Evolutionary conservation across 2,888 invertebrate species (phyloP).

Genomic region (Dicyrtomina minuta): DNA sequence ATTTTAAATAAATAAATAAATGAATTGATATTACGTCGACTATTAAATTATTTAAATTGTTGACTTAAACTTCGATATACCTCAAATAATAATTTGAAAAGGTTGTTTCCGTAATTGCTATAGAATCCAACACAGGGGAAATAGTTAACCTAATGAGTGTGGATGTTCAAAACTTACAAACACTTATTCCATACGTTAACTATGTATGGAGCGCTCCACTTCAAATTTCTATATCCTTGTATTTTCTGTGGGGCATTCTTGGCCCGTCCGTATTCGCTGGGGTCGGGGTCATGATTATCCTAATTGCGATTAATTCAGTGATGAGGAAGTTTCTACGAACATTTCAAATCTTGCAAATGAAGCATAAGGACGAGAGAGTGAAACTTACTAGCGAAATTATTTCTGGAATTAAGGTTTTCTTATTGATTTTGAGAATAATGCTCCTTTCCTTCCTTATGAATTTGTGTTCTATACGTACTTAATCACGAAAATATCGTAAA

Average conservation of each 20-base stretch:
- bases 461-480: not conserved
- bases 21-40: too few species aligned
- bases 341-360: slow-evolving; percentile 85
- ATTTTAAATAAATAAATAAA: too few species aligned
- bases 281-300: slow-evolving; percentile 86
- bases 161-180: slow-evolving; percentile 82
- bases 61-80: too few species aligned
- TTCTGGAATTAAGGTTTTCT: slow-evolving; percentile 87
- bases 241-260: slow-evolving; percentile 77
- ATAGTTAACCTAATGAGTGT: slow-evolving; percentile 86
- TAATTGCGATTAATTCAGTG: slow-evolving; percentile 85
- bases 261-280: slow-evolving; percentile 81
- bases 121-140: slow-evolving; percentile 72
- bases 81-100: not conserved
- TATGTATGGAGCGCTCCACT: slow-evolving; percentile 69
- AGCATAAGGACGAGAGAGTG: slow-evolving; percentile 87
- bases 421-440: not conserved
- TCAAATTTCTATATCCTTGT: slow-evolving; percentile 80
- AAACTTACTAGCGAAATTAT: slow-evolving; percentile 91
- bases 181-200: slow-evolving; percentile 62
- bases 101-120: too few species aligned
- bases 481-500: too few species aligned
- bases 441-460: too few species aligned
- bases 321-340: slow-evolving; percentile 79
- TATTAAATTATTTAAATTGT: not conserved